A percentile compares a stretch with the other conserved stretches of the same genome.
phyloP scores from a whole-genome alignment of 2,113 vertebrate species.

The Mastomys coucha region DNA sequence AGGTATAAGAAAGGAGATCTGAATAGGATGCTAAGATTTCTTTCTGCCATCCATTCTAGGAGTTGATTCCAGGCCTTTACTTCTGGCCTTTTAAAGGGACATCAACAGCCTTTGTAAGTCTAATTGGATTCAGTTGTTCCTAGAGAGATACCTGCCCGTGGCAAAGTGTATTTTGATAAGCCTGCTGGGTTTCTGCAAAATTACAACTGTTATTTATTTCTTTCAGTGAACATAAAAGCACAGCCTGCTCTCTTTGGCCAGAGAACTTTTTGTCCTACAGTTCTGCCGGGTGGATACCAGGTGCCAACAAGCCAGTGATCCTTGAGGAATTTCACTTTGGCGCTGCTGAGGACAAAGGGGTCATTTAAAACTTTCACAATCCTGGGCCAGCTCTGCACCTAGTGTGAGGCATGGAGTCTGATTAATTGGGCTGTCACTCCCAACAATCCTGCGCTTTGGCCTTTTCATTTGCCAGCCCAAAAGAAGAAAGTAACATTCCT shows the following conservation, averaged over 20 bases:
- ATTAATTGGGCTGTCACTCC: conserved; percentile 79
- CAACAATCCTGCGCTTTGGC: conserved; percentile 73
- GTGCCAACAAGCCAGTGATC: conserved; percentile 71
- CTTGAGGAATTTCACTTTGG: conserved; percentile 64
- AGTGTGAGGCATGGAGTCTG: conserved; percentile 65
- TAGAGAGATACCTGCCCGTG: neutral
- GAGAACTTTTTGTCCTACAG: conserved; percentile 44
- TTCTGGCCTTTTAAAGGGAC: neutral
- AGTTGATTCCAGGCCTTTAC: neutral
- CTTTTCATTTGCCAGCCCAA: conserved; percentile 72
- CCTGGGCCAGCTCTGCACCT: neutral
- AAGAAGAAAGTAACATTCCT: conserved; percentile 68
- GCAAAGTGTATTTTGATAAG: neutral
- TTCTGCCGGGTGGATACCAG: conserved; percentile 56
- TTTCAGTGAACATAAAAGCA: conserved; percentile 50
- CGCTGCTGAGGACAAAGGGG: conserved; percentile 56
- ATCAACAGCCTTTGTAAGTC: neutral
- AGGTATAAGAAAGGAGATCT: neutral
- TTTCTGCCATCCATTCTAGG: neutral
- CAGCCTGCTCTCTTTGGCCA: conserved; percentile 29
- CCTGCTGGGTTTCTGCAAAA: neutral
- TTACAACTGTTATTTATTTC: conserved; percentile 28
- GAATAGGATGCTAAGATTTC: neutral
- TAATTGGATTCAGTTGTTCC: conserved; percentile 7
- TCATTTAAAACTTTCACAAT: conserved; percentile 65